Evolutionary conservation across 2,888 invertebrate genomes (phyloP), one percentile per base, ranked within the genome.

Genomic region (Charanyca ferruginea): DNA sequence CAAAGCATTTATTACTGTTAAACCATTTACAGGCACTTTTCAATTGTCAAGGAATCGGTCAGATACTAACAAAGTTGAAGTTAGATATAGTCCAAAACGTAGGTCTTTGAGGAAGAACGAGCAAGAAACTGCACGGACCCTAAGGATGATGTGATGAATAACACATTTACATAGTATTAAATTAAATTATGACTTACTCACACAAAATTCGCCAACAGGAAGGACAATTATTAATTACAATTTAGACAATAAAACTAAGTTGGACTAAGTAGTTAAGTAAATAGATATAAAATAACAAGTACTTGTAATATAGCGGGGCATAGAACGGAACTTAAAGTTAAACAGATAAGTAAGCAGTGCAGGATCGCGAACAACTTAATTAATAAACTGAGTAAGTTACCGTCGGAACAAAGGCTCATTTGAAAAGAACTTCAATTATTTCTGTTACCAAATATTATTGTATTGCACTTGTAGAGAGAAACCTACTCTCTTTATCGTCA

Each of bases 351-450:
- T 58, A 69, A 65, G 57, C 63, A 58, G 64, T 60, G 52, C 62
- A 67, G 63, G 65, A 76, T 80, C 64, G 53, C 55, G 64, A 58
- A 79, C 57, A 71, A 72, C 62, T 77, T 72, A 79, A 77, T 83
- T 79, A 81, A 84, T 82, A 71, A 80, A 72, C 71, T 67, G 66
- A 63, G 69, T 72, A 77, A 74, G 66, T 79, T 80, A 73, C 57
- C 62, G 66, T 49, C 65, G 38, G 72, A 65, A 83, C 70, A 73
- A 77, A 75, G 64, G 59, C 45, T 64, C 71, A 60, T 70, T 83
- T 68, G 44, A 62, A 78, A 77, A 81, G 67, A 80, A 74, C 58
- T 75, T 73, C 38, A 45, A 73, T 68, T 77, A 73, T 68, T 71
- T 68, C 64, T 66, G 42, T 68, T 65, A 51, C 51, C 38, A 51